These are phyloP conservation scores for Caenorhabditis japonica DNA, from an alignment of 2,888 invertebrate genomes.

Conservation along the genomic window DNA sequence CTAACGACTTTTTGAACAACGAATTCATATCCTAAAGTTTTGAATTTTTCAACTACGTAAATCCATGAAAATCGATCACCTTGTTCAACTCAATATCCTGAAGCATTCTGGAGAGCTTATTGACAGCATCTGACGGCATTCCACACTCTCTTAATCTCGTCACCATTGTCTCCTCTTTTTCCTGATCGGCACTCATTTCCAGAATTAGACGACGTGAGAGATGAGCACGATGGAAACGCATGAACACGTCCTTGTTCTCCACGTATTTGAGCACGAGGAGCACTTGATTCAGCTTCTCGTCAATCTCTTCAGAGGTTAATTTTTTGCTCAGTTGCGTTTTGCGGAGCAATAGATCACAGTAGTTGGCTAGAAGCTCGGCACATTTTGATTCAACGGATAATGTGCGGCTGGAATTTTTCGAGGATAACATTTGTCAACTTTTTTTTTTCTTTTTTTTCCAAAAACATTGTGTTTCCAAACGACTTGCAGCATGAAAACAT, in stretches of 20 bases:
- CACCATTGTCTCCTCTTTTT: slow-evolving; percentile 99
- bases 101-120: slow-evolving; percentile 94
- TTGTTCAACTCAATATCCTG: slow-evolving; percentile 88
- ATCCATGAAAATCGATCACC: slow-evolving; percentile 4
- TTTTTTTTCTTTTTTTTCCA: too few species aligned
- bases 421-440: too few species aligned
- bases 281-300: slow-evolving; percentile 91
- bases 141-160: slow-evolving; percentile 94
- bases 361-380: slow-evolving; percentile 97
- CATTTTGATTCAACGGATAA: slow-evolving; percentile 88
- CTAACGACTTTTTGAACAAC: slow-evolving; percentile 83
- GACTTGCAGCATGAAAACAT: too few species aligned
- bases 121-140: slow-evolving; percentile 99
- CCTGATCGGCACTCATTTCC: slow-evolving; percentile 97
- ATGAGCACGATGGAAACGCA: slow-evolving; percentile 99
- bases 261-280: slow-evolving; percentile 97
- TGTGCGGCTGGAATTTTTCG: slow-evolving; percentile 53
- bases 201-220: slow-evolving; percentile 93
- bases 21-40: slow-evolving; percentile 83
- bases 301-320: slow-evolving; percentile 95
- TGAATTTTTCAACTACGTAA: not conserved
- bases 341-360: slow-evolving; percentile 98
- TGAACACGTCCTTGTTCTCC: slow-evolving; percentile 99
- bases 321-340: slow-evolving; percentile 95
- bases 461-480: too few species aligned